A percentile compares a stretch with the other conserved stretches of the same genome.
phyloP scores from a whole-genome alignment of 2,888 invertebrate species.

The Xanthorhoe designata region DNA sequence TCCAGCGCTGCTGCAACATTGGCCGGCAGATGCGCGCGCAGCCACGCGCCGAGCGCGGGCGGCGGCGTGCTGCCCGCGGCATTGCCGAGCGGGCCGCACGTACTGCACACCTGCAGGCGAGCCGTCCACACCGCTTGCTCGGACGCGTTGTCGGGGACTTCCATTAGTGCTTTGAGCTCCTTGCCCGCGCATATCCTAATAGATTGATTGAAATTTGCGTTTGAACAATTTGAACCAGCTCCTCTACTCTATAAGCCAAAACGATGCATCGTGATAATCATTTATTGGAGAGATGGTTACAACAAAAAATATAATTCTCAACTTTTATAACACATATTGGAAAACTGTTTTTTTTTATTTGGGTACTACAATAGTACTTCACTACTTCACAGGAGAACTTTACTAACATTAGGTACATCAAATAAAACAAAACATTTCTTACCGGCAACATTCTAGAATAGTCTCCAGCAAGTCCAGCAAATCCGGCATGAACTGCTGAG shows the following conservation, averaged over 20 bases:
- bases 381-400: too few species aligned
- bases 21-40: conserved; percentile 69
- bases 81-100: conserved; percentile 53
- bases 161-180: conserved; percentile 66
- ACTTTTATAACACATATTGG: too few species aligned
- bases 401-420: background rate
- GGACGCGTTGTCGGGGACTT: conserved; percentile 54
- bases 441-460: conserved; percentile 87
- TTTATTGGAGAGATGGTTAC: too few species aligned
- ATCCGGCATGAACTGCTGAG: conserved; percentile 88
- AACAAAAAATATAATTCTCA: too few species aligned
- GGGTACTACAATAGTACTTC: too few species aligned
- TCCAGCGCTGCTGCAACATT: conserved; percentile 68
- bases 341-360: too few species aligned
- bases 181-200: conserved; percentile 69
- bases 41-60: conserved; percentile 71
- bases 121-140: conserved; percentile 64
- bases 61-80: conserved; percentile 57
- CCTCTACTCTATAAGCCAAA: too few species aligned
- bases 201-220: too few species aligned
- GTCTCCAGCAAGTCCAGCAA: conserved; percentile 88
- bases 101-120: conserved; percentile 70
- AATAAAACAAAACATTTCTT: conserved; percentile 38
- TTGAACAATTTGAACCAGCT: too few species aligned
- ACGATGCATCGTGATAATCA: too few species aligned